phyloP scores from a whole-genome alignment of 2,113 vertebrate genomes.

The Vanacampus margaritifer region DNA sequence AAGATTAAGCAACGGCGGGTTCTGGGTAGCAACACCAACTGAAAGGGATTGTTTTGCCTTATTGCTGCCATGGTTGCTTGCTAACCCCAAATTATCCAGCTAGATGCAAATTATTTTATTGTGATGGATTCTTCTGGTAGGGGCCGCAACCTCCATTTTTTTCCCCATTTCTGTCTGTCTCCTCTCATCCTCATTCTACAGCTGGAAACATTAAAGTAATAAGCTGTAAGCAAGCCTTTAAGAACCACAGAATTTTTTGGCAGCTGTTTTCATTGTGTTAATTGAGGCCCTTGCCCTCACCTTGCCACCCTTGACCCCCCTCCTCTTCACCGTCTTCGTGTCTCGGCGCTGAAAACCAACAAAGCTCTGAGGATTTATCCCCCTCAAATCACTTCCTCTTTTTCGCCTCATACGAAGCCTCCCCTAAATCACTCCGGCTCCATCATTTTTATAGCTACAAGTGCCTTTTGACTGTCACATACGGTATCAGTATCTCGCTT shows the following conservation, averaged over 20 bases:
- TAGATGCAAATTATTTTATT: conserved; percentile 43
- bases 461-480: conserved; percentile 36
- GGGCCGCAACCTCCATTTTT: too few relatives aligned
- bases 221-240: conserved; percentile 53
- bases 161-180: background rate
- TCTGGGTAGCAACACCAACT: conserved; percentile 39
- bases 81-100: conserved; percentile 35
- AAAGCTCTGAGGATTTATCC: conserved; percentile 51
- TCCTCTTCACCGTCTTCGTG: conserved; percentile 29
- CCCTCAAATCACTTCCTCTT: conserved; percentile 59
- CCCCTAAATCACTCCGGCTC: conserved; percentile 31
- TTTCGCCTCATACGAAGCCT: conserved; percentile 30
- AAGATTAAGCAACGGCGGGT: conserved; percentile 58
- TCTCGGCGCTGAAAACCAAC: conserved; percentile 59
- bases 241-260: conserved; percentile 56
- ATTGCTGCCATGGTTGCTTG: conserved; percentile 64
- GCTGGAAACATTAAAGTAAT: conserved; percentile 58
- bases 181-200: conserved; percentile 1
- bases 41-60: conserved; percentile 60
- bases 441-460: conserved; percentile 36
- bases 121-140: conserved; percentile 32
- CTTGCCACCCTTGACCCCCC: conserved; percentile 5
- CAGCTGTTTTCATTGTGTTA: conserved; percentile 61
- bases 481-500: conserved; percentile 33
- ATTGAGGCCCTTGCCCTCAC: conserved; percentile 56